These are phyloP conservation scores for Hylaeus anthracinus DNA, from an alignment of 1,140 invertebrate species.

Conservation along the genomic window DNA sequence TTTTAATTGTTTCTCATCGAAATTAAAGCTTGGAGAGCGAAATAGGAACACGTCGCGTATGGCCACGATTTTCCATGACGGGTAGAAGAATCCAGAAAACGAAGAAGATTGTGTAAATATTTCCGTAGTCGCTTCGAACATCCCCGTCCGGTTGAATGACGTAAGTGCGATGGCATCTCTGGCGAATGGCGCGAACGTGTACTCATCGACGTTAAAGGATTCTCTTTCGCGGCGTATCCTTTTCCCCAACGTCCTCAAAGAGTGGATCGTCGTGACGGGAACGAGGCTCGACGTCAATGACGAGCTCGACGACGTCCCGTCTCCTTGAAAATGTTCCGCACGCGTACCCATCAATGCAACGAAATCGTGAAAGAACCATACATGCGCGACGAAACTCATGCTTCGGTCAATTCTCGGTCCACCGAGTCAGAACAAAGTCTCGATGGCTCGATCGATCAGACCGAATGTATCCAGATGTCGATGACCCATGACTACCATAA, in stretches of 20 bases:
- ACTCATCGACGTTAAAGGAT: background rate
- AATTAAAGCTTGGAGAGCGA: no score
- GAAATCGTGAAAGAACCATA: background rate
- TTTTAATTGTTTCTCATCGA: no score
- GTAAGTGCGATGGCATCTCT: background rate
- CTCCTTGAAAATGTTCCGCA: background rate
- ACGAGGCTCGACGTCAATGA: background rate
- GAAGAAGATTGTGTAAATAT: constrained; percentile 7
- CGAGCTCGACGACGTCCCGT: background rate
- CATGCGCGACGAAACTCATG: background rate
- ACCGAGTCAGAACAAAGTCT: background rate
- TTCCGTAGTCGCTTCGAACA: background rate
- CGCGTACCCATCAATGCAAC: background rate
- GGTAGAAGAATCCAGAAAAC: background rate
- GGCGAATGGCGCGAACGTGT: background rate
- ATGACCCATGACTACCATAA: background rate
- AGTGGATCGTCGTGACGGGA: background rate
- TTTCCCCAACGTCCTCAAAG: background rate
- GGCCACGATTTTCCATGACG: background rate
- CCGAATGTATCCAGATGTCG: background rate
- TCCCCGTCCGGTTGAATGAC: background rate
- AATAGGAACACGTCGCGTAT: no score
- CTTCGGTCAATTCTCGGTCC: background rate
- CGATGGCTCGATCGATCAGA: background rate
- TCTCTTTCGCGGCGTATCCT: background rate